A percentile compares a stretch with the other conserved stretches of the same genome.
Conservation (phyloP, 2,797 vertebrate genomes). For the Sebastes elongatus region DNA sequence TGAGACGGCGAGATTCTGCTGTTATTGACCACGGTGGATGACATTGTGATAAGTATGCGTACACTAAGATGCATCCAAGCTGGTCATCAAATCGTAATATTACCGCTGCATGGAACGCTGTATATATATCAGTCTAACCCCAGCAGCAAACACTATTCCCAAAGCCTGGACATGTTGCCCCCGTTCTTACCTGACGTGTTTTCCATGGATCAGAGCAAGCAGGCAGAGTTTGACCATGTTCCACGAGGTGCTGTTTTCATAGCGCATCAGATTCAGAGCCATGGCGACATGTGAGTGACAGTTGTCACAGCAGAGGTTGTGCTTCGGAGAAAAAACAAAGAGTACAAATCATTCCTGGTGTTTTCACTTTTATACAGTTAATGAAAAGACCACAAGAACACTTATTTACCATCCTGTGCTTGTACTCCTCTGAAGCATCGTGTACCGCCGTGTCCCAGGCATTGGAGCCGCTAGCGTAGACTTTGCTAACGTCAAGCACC, state of each 20-base stretch:
- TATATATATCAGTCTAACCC: too few relatives aligned
- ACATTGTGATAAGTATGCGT: too few relatives aligned
- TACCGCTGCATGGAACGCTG: too few relatives aligned
- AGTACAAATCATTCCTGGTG: background rate
- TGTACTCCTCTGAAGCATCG: conserved; percentile 94
- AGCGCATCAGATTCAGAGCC: conserved; percentile 96
- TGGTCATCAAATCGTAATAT: too few relatives aligned
- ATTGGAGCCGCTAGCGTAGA: conserved; percentile 82
- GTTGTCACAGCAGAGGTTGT: conserved; percentile 98
- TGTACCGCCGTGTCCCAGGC: conserved; percentile 92
- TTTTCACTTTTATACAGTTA: background rate
- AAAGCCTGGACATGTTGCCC: too few relatives aligned
- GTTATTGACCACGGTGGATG: too few relatives aligned
- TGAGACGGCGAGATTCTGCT: too few relatives aligned
- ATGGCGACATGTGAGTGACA: conserved; percentile 97
- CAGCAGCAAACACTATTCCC: too few relatives aligned
- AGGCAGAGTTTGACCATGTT: conserved; percentile 97
- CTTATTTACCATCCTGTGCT: conserved; percentile 90
- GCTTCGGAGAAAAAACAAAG: conserved; percentile 74
- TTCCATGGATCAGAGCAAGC: conserved; percentile 89
- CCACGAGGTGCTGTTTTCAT: conserved; percentile 94
- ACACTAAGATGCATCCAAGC: too few relatives aligned
- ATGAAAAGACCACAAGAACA: background rate
- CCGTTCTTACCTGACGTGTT: conserved; percentile 89
- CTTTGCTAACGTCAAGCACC: conserved; percentile 90